Evolutionary conservation across 2,888 invertebrate genomes (phyloP).

Genomic region (Thalpophila matura): DNA sequence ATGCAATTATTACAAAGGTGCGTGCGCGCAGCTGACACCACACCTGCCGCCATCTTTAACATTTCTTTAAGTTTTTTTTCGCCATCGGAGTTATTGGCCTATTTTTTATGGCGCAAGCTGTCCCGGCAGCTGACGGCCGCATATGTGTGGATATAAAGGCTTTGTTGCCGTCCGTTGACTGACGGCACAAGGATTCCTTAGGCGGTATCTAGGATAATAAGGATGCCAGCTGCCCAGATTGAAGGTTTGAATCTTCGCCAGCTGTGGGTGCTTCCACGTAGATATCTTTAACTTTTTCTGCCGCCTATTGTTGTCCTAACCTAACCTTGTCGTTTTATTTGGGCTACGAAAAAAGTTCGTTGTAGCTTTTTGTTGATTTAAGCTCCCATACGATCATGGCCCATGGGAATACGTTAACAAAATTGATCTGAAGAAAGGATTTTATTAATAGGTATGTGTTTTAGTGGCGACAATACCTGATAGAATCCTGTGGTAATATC

Average conservation of each 20-base stretch:
- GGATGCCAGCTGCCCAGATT: conserved; percentile 79
- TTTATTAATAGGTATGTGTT: background rate
- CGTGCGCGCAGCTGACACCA: conserved; percentile 86
- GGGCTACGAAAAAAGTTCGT: conserved; percentile 39
- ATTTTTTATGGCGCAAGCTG: conserved; percentile 90
- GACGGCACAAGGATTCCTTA: conserved; percentile 66
- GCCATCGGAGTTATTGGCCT: conserved; percentile 89
- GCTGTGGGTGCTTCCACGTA: conserved; percentile 82
- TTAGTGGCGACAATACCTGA: too few relatives aligned
- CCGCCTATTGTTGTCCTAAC: conserved; percentile 54
- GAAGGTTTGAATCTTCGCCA: conserved; percentile 73
- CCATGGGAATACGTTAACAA: conserved; percentile 24
- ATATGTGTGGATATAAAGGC: conserved; percentile 70
- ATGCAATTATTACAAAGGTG: conserved; percentile 88
- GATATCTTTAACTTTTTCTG: conserved; percentile 66
- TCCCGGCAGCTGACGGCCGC: conserved; percentile 85
- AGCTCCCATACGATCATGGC: conserved; percentile 18
- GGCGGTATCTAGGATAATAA: conserved; percentile 81
- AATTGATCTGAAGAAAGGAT: background rate
- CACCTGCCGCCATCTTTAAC: conserved; percentile 89
- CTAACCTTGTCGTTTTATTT: conserved; percentile 63
- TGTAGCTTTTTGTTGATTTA: conserved; percentile 47
- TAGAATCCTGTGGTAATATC: too few relatives aligned
- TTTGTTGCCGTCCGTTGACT: conserved; percentile 72
- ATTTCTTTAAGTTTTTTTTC: conserved; percentile 88